Percentiles rank a stretch among this genome's conserved stretches.
These are phyloP conservation scores for Ctenodactylus gundi DNA, from an alignment of 2,113 vertebrate species.

Conservation along the genomic window DNA sequence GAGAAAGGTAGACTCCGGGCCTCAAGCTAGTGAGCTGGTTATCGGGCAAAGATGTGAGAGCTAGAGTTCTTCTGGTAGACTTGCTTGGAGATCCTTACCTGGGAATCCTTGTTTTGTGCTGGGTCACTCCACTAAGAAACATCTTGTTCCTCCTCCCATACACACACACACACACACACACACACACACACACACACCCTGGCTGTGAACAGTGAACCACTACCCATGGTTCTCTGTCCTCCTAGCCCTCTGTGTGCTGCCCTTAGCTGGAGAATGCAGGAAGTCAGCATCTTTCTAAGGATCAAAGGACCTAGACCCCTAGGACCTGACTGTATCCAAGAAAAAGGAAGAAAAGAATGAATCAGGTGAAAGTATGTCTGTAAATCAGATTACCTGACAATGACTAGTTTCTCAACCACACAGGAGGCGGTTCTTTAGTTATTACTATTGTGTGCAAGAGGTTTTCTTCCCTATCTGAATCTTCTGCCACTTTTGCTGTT, in stretches of 20 bases:
- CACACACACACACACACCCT: not conserved
- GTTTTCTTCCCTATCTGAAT: not conserved
- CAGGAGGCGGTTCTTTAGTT: not conserved
- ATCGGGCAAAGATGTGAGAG: not conserved
- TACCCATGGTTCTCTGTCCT: not conserved
- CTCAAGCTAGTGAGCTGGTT: not conserved
- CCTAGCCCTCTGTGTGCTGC: not conserved
- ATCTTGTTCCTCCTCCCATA: not conserved
- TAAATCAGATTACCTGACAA: not conserved
- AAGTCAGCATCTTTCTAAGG: not conserved
- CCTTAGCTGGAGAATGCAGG: not conserved
- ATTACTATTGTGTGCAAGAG: not conserved
- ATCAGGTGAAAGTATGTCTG: not conserved
- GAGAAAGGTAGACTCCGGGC: slow-evolving; percentile 19
- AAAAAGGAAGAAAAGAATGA: slow-evolving; percentile 17
- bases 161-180: too few species aligned
- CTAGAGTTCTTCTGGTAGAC: not conserved
- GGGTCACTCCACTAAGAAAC: not conserved
- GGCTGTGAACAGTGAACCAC: not conserved
- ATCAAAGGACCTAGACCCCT: not conserved
- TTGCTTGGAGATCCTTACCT: not conserved
- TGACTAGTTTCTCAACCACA: slow-evolving; percentile 15
- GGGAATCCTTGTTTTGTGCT: not conserved
- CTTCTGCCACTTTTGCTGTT: not conserved
- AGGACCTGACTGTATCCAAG: not conserved